phyloP scores from a whole-genome alignment of 2,888 invertebrate genomes.

The Spilarctia lutea region DNA sequence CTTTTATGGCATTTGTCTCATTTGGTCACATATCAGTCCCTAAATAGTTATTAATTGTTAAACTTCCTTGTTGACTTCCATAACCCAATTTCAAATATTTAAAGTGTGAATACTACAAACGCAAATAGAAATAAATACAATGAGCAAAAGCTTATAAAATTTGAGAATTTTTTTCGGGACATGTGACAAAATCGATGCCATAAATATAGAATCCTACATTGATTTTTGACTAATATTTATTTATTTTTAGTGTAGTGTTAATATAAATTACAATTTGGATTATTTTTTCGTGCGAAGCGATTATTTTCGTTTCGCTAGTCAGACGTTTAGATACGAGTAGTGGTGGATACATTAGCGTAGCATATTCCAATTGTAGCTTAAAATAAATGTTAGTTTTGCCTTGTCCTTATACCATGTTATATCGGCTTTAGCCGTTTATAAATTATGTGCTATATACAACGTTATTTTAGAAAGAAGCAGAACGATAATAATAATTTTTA shows the following conservation, averaged over 20 bases:
- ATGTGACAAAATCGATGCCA: neutral
- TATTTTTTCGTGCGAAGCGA: neutral
- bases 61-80: neutral
- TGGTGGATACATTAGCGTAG: slow-evolving; percentile 23
- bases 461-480: neutral
- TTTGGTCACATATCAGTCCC: neutral
- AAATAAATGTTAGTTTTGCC: slow-evolving; percentile 2
- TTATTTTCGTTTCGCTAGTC: slow-evolving; percentile 37
- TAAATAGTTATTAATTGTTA: neutral
- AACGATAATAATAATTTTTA: neutral
- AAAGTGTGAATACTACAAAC: neutral
- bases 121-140: neutral
- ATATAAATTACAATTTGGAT: slow-evolving; percentile 10
- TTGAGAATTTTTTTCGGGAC: neutral
- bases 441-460: slow-evolving; percentile 1
- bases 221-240: neutral
- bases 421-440: neutral
- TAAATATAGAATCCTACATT: neutral
- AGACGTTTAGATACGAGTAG: slow-evolving; percentile 21
- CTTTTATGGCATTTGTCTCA: neutral
- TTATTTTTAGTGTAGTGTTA: neutral
- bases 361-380: neutral
- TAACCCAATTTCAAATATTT: neutral
- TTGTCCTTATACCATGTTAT: neutral
- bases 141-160: neutral